Base-by-base conservation (phyloP, 2,888 invertebrate genomes). In the Cheilosia grossa region DNA sequence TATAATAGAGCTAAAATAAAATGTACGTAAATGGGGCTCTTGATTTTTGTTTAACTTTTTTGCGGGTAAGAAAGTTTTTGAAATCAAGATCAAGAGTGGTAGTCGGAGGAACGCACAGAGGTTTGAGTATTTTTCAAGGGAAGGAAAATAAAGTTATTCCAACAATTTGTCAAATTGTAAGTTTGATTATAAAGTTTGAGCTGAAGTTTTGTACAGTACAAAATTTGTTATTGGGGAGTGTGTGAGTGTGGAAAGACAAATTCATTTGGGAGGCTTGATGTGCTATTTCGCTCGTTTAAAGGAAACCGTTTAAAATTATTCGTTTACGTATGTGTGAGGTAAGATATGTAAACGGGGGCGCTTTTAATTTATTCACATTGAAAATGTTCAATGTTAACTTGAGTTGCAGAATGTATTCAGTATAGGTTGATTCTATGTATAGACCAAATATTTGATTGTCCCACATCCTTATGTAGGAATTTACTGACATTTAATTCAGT, bases 101-200 rank as follows among this genome's bases (percentile, higher is more conserved):
- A 51, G 24, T 51, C 24, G 33, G 27, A 19, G 30, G 33, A 78
- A 78, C 54, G 69, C 56, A 59, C 44, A 49, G 21, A 44, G 58
- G 63, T 51, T 67, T 51, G 13, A 13, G 13, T 37, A 33, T 54
- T 64, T 51, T 30, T 30, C 53, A 37, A 33, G 44, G 53, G 74
- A 66, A 47, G 30, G 53, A 66, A 72, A 61, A 49, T 47, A 67
- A 78, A 78, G 72, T 82, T 78, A 78, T 73, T 82, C 66, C 67
- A 73, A 73, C 82, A 82, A 73, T 73, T 73, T 78, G 78, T 82
- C 82, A 78, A 82, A 67, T 67, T 73, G 78, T 78, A 67, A 78
- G 82, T 82, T 82, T 82, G 73, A 82, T 78, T 82, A 78, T 78
- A 78, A 82, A 82, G 82, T 82, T 81, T 64, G 33, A 70, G 51